Conservation (phyloP, 2,888 invertebrate genomes). For the Didymodactylos carnosus region DNA sequence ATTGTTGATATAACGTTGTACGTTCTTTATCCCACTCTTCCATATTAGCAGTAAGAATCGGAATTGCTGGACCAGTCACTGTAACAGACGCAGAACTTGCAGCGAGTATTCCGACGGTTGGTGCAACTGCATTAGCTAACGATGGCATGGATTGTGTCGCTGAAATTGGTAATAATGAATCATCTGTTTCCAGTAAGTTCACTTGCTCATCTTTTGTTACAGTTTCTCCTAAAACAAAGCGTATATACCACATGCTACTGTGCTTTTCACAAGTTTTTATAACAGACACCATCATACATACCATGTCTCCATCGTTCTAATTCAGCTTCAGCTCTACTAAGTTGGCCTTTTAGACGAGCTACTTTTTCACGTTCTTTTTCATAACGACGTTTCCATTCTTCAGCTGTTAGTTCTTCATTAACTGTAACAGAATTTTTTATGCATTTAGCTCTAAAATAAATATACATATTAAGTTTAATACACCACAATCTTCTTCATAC, state of each 20-base stretch:
- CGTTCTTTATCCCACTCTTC: conserved; percentile 32
- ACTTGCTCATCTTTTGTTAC: conserved; percentile 11
- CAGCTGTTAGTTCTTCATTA: conserved; percentile 95
- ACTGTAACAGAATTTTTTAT: conserved; percentile 98
- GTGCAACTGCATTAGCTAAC: not conserved
- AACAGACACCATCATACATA: too few relatives aligned
- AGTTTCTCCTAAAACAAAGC: conserved; percentile 23
- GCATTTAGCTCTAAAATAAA: conserved; percentile 56
- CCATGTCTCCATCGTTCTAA: conserved; percentile 67
- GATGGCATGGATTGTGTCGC: not conserved
- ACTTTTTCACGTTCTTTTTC: conserved; percentile 94
- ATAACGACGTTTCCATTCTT: conserved; percentile 96
- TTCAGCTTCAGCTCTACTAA: conserved; percentile 58
- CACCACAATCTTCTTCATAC: too few relatives aligned
- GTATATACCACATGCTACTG: too few relatives aligned
- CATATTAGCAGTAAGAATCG: not conserved
- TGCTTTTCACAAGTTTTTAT: too few relatives aligned
- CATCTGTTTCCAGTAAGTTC: not conserved
- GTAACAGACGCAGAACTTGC: not conserved
- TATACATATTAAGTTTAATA: too few relatives aligned
- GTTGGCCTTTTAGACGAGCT: conserved; percentile 64
- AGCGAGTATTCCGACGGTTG: not conserved
- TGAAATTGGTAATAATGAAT: not conserved
- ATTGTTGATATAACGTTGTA: conserved; percentile 74
- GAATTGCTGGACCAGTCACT: conserved; percentile 19